Base-by-base conservation (phyloP, 2,888 invertebrate species). In the Hyles lineata region DNA sequence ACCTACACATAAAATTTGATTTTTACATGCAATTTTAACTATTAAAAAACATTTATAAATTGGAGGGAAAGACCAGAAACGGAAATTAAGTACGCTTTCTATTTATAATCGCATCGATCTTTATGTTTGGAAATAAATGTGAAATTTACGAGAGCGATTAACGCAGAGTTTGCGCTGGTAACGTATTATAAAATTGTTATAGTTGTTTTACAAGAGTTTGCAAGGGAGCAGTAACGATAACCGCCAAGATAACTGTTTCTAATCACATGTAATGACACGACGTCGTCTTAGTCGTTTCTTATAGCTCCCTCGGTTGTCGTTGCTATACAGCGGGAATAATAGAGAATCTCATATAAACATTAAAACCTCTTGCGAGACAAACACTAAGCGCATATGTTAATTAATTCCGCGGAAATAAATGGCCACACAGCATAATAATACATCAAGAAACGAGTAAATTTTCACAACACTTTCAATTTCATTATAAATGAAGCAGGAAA, bases 161-260 rank as follows among this genome's bases (percentile, higher is more conserved):
- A 84, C 85, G 86, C 88, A 87, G 88, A 88, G 88, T 89, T 89
- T 90, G 91, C 90, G 87, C 84, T 80, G 79, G 87, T 88, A 88
- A 90, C 89, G 86, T 91, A 89, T 90, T 86, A 88, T 87, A 85
- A 87, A 90, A 91, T 89, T 89, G 86, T 85, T 85, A 86, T 87
- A 86, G 89, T 90, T 90, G 89, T 92, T 92, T 91, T 91, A 91
- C 92, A 92, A 89, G 91, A 89, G 87, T 89, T 92, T 90, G 89
- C 92, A 90, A 92, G 89, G 87, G 83, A 85, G 89, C 83, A 86
- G 90, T 91, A 89, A 92, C 89, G 91, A 93, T 92, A 92, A 92
- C 92, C 90, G 88, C 87, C 85, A 86, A 92, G 92, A 93, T 94
- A 92, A 93, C 92, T 89, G 91, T 90, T 93, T 90, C 92, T 92